phyloP scores from a whole-genome alignment of 2,797 vertebrate genomes.

The Chelonia mydas region DNA sequence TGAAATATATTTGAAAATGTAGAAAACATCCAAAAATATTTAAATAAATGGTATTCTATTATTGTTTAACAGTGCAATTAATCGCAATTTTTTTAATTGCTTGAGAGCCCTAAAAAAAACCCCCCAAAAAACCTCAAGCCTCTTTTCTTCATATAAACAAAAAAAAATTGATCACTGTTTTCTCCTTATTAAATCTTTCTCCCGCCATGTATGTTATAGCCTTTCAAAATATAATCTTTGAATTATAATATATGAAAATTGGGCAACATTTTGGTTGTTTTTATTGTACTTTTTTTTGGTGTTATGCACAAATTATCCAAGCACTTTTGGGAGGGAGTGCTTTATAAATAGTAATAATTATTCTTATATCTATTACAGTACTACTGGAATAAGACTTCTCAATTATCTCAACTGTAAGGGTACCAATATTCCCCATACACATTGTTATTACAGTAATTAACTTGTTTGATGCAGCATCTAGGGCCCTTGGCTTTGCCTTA shows the following conservation, averaged over 20 bases:
- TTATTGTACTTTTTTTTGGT: not conserved
- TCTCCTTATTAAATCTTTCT: not conserved
- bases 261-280: not conserved
- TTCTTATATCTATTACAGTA: not conserved
- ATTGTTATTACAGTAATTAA: not conserved
- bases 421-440: not conserved
- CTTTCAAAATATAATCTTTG: not conserved
- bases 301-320: not conserved
- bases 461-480: not conserved
- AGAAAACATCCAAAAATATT: too few relatives aligned
- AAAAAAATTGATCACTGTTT: not conserved
- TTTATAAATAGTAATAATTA: not conserved
- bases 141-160: not conserved
- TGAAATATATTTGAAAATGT: too few relatives aligned
- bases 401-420: not conserved
- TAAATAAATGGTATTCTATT: too few relatives aligned
- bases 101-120: too few relatives aligned
- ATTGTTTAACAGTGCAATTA: too few relatives aligned
- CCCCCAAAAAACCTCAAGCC: not conserved
- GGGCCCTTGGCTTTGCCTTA: not conserved
- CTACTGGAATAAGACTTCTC: not conserved
- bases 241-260: not conserved
- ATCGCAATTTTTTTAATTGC: too few relatives aligned
- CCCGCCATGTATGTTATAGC: accelerated
- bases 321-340: not conserved